phyloP scores from a whole-genome alignment of 1,140 invertebrate species.

The Brachystomella parvula region DNA sequence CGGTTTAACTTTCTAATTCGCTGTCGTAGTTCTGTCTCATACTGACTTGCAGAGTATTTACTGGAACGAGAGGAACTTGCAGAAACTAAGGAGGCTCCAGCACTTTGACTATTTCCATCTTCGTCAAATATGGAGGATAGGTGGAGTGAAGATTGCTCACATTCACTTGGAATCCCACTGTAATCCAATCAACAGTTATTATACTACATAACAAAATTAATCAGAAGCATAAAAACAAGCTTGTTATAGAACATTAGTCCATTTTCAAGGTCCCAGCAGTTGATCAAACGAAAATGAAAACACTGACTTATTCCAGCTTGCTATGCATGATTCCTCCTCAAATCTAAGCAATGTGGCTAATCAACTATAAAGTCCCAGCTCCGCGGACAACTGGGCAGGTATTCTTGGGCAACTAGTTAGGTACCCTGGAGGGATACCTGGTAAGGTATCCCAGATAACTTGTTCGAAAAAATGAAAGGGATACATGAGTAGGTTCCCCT shows the following conservation, averaged over 20 bases:
- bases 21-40: conserved; percentile 34
- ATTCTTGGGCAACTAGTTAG: no score
- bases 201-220: neutral
- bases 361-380: no score
- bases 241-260: neutral
- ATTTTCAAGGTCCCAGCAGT: neutral
- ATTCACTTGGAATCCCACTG: conserved; percentile 30
- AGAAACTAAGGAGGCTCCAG: neutral
- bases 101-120: conserved; percentile 31
- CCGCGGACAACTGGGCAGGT: no score
- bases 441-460: no score
- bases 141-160: conserved; percentile 35
- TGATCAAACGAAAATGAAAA: no score
- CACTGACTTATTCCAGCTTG: no score
- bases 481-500: no score
- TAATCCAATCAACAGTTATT: neutral
- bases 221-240: neutral
- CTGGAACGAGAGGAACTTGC: neutral
- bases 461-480: no score
- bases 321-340: no score
- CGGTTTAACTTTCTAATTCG: conserved; percentile 30
- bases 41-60: conserved; percentile 27
- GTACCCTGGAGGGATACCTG: no score
- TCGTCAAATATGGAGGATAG: conserved; percentile 37
- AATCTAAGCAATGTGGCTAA: no score